Conservation (phyloP, 1,140 invertebrate species). For the Drosophila sucinea region DNA sequence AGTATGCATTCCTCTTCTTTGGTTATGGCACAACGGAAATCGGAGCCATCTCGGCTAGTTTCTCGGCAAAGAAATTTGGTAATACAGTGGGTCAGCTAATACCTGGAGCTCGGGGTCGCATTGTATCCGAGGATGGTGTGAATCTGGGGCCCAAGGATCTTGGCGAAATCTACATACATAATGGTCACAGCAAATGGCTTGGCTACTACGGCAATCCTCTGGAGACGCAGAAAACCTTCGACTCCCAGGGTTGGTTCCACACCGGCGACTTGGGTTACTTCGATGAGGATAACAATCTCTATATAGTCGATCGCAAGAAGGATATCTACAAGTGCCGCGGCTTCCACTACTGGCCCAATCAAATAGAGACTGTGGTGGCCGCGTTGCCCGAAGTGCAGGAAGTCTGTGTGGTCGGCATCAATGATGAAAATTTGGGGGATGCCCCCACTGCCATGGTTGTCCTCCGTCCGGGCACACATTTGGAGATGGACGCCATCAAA, state of each 20-base stretch:
- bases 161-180: slow-evolving; percentile 83
- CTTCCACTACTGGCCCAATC: slow-evolving; percentile 76
- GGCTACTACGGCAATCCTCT: slow-evolving; percentile 84
- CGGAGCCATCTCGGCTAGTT: slow-evolving; percentile 45
- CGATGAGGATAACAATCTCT: slow-evolving; percentile 87
- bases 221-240: slow-evolving; percentile 85
- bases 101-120: slow-evolving; percentile 50
- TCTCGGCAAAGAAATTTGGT: slow-evolving; percentile 38
- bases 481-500: slow-evolving; percentile 38
- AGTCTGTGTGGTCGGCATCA: slow-evolving; percentile 70
- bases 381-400: slow-evolving; percentile 56
- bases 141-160: slow-evolving; percentile 63
- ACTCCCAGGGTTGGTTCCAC: slow-evolving; percentile 89
- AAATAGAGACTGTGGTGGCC: slow-evolving; percentile 66
- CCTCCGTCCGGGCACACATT: not conserved
- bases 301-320: slow-evolving; percentile 89
- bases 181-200: slow-evolving; percentile 62
- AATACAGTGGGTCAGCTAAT: slow-evolving; percentile 54
- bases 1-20: slow-evolving; percentile 48
- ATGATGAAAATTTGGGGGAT: slow-evolving; percentile 63
- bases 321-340: slow-evolving; percentile 90
- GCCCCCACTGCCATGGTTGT: slow-evolving; percentile 64
- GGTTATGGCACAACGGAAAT: slow-evolving; percentile 67
- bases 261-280: slow-evolving; percentile 90
- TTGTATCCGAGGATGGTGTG: slow-evolving; percentile 69